Base-by-base conservation (phyloP, 2,113 vertebrate species). In the Natator depressus region DNA sequence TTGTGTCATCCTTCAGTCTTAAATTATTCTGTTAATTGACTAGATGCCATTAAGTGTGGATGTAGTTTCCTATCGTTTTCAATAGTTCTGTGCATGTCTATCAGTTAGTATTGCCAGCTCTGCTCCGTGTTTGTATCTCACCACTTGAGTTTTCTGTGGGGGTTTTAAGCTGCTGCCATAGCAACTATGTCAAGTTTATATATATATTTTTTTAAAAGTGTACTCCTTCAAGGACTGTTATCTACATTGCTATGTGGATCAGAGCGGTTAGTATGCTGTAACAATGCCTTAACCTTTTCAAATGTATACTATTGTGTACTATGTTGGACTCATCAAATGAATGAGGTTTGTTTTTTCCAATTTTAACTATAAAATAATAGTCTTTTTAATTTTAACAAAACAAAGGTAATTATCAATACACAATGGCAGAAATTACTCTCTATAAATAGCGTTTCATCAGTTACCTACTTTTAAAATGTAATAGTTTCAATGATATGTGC, bases 271-370 rank as follows among this genome's bases (percentile, higher is more conserved):
- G 8, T 69, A 1, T 91, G 83, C 78, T 85, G 29, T 8, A 87
- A 38, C 54, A 88, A 50, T 90, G 54, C 87, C 53, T 95, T 24
- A 50, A 90, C 92, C 62, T 42, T 94, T 95, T 90, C 69, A 86
- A 49, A 47, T 47, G 3, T n/a, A 80, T 87, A 38, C 25, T 89
- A 0, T 14, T 91, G 1, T 20, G 19, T 82, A 46, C n/a, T 82
- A 85, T 76, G 24, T 47, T 82, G 17, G 93, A 86, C 35, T 82
- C 62, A 79, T 88, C 25, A 57, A 42, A 42, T 17, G 19, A 49
- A 80, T 72, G 80, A 76, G 35, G 88, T 65, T 79, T 57, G 42
- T 90, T 91, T 24, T 79, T 4, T 80, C 31, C 87, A n/a, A 16
- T 78, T 47, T 76, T 75, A 42, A 42, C 35, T 42, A 75, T 53